phyloP scores from a whole-genome alignment of 2,797 vertebrate species.

The Rhabdomys pumilio region DNA sequence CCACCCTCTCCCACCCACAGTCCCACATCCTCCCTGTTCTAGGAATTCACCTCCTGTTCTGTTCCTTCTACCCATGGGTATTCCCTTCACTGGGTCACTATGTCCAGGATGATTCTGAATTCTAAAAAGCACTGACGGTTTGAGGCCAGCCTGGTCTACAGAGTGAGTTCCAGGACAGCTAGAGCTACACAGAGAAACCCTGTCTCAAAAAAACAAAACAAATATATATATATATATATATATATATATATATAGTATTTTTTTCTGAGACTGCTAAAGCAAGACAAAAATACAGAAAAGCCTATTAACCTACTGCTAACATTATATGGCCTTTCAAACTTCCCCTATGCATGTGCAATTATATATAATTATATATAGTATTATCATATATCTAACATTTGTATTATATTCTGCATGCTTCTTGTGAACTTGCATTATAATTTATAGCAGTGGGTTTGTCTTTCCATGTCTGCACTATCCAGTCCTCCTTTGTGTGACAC shows the following conservation, averaged over 20 bases:
- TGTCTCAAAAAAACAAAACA: background rate
- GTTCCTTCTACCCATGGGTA: background rate
- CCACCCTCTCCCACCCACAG: background rate
- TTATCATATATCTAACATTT: background rate
- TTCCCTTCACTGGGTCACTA: background rate
- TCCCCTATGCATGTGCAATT: background rate
- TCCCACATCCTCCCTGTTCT: background rate
- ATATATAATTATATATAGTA: background rate
- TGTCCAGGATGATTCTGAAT: background rate
- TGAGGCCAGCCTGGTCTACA: background rate
- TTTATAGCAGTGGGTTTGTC: background rate
- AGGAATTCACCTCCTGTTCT: background rate
- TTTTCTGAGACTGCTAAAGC: conserved; percentile 8
- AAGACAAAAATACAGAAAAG: conserved; percentile 46
- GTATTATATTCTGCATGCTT: background rate
- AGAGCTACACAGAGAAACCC: background rate
- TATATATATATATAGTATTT: background rate
- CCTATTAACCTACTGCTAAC: background rate
- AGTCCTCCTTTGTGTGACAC: background rate
- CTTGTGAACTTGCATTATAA: background rate
- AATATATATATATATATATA: background rate
- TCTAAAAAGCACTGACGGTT: background rate
- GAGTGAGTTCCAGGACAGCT: background rate
- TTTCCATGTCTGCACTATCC: background rate
- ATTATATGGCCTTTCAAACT: background rate